Conservation (phyloP, 1,140 invertebrate genomes). For the Anthonomus grandis region DNA sequence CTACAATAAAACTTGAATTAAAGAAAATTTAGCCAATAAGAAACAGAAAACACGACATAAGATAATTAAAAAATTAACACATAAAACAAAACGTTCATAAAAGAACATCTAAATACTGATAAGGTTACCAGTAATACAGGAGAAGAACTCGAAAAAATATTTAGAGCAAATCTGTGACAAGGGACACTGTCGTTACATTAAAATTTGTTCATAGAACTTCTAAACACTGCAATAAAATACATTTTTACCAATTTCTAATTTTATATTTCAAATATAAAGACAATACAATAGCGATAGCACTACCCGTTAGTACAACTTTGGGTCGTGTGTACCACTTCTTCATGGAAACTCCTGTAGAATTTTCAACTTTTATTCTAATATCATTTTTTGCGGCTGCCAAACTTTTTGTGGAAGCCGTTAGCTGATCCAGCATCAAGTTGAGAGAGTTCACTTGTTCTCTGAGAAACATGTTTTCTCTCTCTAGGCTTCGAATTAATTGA, state of each 20-base stretch:
- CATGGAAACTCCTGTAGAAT: slow-evolving; percentile 1
- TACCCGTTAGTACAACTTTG: slow-evolving; percentile 12
- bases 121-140: too few species aligned
- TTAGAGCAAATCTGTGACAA: too few species aligned
- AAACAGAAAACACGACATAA: too few species aligned
- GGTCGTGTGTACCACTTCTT: slow-evolving; percentile 17
- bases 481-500: slow-evolving; percentile 1
- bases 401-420: slow-evolving; percentile 4
- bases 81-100: too few species aligned
- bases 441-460: slow-evolving; percentile 6
- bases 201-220: too few species aligned
- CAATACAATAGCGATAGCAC: slow-evolving; percentile 11
- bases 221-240: too few species aligned
- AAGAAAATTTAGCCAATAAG: too few species aligned
- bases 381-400: slow-evolving; percentile 15
- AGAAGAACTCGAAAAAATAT: too few species aligned
- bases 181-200: too few species aligned
- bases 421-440: slow-evolving; percentile 6
- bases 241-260: background rate
- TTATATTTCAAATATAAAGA: slow-evolving; percentile 19
- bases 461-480: slow-evolving; percentile 15
- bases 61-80: too few species aligned
- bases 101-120: too few species aligned
- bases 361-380: slow-evolving; percentile 20
- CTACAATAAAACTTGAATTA: too few species aligned